Conservation (phyloP, 2,888 invertebrate species). For the Pecten maximus region DNA sequence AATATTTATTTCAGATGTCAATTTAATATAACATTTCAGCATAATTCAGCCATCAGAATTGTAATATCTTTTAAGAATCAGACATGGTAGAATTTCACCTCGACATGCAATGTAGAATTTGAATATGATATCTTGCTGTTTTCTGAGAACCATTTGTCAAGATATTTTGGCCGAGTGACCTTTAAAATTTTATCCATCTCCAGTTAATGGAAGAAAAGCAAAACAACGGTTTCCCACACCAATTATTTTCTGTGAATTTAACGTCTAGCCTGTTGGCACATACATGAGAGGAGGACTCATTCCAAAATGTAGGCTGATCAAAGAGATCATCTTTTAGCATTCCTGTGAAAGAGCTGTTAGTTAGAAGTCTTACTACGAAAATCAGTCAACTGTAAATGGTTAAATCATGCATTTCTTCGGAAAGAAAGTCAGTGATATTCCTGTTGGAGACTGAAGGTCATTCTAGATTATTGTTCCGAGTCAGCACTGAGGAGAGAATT, state of each 20-base stretch:
- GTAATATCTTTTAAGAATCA: too few relatives aligned
- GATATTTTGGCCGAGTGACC: too few relatives aligned
- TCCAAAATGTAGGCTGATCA: neutral
- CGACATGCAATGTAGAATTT: too few relatives aligned
- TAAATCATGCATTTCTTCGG: neutral
- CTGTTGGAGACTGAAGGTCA: neutral
- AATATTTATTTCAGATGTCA: too few relatives aligned
- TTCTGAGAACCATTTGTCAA: too few relatives aligned
- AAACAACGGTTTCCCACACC: neutral
- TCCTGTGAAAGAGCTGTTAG: neutral
- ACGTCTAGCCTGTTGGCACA: conserved; percentile 4
- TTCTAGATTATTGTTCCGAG: neutral
- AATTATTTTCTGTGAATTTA: neutral
- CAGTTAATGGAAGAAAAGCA: neutral
- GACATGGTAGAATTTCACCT: too few relatives aligned
- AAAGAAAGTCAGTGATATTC: neutral
- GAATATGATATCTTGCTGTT: too few relatives aligned
- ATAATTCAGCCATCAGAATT: too few relatives aligned
- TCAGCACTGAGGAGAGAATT: neutral
- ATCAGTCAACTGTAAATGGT: neutral
- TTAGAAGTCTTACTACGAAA: neutral
- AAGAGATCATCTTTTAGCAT: neutral
- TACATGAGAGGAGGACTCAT: neutral
- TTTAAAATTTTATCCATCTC: neutral
- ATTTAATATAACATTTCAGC: too few relatives aligned